These are phyloP conservation scores for Gari tellinella DNA, from an alignment of 2,888 invertebrate species.

Conservation along the genomic window DNA sequence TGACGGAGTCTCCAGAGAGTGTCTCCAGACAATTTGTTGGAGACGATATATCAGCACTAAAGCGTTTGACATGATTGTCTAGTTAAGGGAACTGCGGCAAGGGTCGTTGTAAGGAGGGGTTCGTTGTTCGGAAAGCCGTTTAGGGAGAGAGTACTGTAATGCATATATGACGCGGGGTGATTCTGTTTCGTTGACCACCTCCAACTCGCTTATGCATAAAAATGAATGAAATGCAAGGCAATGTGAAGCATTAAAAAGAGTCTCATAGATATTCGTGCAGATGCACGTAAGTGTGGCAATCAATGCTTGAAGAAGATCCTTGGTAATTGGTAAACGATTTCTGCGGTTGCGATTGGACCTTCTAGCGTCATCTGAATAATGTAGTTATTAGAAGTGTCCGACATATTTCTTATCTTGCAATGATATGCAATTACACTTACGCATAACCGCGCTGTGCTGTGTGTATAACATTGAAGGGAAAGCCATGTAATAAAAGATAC, in stretches of 20 bases:
- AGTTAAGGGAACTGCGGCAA: constrained; percentile 3
- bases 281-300: constrained; percentile 7
- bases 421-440: constrained; percentile 8
- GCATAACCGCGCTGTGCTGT: background rate
- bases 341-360: background rate
- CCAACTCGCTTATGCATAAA: constrained; percentile 16
- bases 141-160: constrained; percentile 6
- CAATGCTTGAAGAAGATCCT: background rate
- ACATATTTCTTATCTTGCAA: background rate
- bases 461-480: background rate
- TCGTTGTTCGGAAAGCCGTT: no score
- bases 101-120: constrained; percentile 5
- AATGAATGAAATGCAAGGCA: constrained; percentile 36
- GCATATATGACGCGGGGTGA: no score
- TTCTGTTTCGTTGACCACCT: no score
- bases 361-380: constrained; percentile 1
- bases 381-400: constrained; percentile 1
- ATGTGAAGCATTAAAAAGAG: constrained; percentile 25
- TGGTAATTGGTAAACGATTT: background rate
- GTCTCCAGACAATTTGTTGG: background rate
- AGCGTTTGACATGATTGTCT: constrained; percentile 21
- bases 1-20: background rate
- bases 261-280: constrained; percentile 27
- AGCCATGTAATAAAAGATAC: constrained; percentile 1
- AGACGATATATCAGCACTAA: constrained; percentile 9